Evolutionary conservation across 1,140 invertebrate genomes (phyloP), one percentile per base, ranked within the genome.

Genomic region (Drosophila tsacasi): DNA sequence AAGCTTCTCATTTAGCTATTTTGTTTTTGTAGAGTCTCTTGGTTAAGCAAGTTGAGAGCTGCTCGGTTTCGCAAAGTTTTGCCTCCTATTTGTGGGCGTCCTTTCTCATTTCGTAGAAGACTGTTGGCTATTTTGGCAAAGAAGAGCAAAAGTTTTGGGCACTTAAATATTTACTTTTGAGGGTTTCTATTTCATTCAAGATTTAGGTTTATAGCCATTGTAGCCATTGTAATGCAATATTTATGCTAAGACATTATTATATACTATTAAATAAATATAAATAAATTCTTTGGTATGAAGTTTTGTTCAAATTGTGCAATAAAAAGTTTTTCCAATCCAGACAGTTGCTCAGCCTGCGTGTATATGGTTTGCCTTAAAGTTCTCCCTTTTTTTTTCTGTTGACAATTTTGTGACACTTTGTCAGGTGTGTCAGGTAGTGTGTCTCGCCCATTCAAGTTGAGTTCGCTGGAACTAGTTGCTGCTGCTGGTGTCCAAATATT

Each of bases 401-500:
- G 46, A 58, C 37, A 50, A 39, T 73, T 73, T 73, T 39, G 13
- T 21, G 50, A 76, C 75, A 55, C 57, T 62, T 76, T 76, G 63
- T 44, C 63, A 54, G 32, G 19, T 23, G 54, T 13, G 12, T 2
- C 35, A 37, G 35, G 35, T 13, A 37, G 35, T 37, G 52, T 37
- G 54, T 39, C 15, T 12, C 54, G 60, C 58, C 47, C 32, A 60
- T 67, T 77, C 40, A 35, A 54, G 27, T 12, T 17, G 10, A 55
- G 54, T 19, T 46, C 35, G 50, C 13, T 47, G 19, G n/a, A 15
- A 59, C 54, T 55, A 55, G 61, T 17, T 44, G 44, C 9, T 52
- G 23, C 10, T 52, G n/a, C 54, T 32, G 49, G 46, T 46, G 42
- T 52, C 57, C 25, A 77, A 81, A 76, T 86, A 86, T 86, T 87